Evolutionary conservation across 2,888 invertebrate species (phyloP).

Genomic region (Pachliopta kotzebuea): DNA sequence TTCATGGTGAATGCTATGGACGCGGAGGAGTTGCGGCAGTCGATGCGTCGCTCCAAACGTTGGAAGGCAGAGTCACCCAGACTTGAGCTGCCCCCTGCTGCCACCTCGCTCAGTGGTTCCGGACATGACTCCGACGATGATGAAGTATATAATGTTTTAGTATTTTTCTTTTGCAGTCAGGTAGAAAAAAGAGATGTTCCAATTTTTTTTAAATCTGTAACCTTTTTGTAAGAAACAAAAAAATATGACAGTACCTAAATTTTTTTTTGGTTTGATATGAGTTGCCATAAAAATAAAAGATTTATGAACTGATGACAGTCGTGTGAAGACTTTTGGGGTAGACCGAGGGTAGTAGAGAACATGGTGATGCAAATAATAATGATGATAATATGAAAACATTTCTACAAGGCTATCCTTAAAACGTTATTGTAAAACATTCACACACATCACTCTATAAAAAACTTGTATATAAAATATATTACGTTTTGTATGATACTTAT

Average conservation of each 20-base stretch:
- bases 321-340: no score
- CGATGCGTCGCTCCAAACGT: constrained; percentile 84
- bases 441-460: no score
- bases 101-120: constrained; percentile 70
- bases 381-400: no score
- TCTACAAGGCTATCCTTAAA: no score
- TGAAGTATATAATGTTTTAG: constrained; percentile 67
- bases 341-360: no score
- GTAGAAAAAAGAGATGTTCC: no score
- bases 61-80: constrained; percentile 65
- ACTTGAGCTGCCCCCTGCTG: constrained; percentile 56
- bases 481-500: background rate
- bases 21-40: constrained; percentile 89
- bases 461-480: background rate
- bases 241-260: no score
- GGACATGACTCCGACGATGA: constrained; percentile 85
- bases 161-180: background rate
- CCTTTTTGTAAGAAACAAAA: background rate
- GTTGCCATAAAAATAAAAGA: no score
- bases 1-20: constrained; percentile 95
- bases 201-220: background rate
- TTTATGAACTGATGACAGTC: no score
- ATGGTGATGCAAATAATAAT: no score
- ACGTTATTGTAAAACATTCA: no score
- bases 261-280: no score